Evolutionary conservation across 2,888 invertebrate genomes (phyloP).

Genomic region (Pycnomerus fuliginosus): DNA sequence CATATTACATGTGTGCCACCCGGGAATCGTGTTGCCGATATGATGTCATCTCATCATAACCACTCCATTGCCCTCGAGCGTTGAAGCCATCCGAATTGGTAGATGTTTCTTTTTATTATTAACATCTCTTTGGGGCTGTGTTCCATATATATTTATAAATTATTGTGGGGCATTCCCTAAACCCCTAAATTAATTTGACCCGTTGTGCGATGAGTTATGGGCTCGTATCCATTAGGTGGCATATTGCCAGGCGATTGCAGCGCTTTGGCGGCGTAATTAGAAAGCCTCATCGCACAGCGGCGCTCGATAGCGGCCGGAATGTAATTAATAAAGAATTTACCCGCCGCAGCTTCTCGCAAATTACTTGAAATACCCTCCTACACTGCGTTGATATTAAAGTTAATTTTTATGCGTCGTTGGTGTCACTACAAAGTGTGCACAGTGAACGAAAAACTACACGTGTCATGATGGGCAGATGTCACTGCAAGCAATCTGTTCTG

Average conservation of each 20-base stretch:
- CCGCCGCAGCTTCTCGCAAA: slow-evolving; percentile 36
- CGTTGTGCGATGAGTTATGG: slow-evolving; percentile 49
- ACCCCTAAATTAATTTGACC: slow-evolving; percentile 49
- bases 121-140: too few relatives aligned
- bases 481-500: too few relatives aligned
- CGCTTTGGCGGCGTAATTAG: slow-evolving; percentile 48
- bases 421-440: too few relatives aligned
- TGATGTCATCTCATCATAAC: slow-evolving; percentile 37
- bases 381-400: slow-evolving; percentile 33
- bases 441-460: too few relatives aligned
- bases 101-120: neutral
- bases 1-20: slow-evolving; percentile 27
- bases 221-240: slow-evolving; percentile 50
- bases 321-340: slow-evolving; percentile 51
- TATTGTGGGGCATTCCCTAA: slow-evolving; percentile 37
- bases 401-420: slow-evolving; percentile 35
- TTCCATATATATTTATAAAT: slow-evolving; percentile 31
- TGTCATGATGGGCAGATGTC: too few relatives aligned
- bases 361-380: slow-evolving; percentile 26
- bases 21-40: slow-evolving; percentile 29
- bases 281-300: slow-evolving; percentile 38
- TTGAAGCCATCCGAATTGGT: slow-evolving; percentile 4
- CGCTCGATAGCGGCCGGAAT: slow-evolving; percentile 42
- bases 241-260: slow-evolving; percentile 50
- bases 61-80: slow-evolving; percentile 32